These are phyloP conservation scores for Onychomys leucogaster DNA, from an alignment of 2,797 vertebrate species.

Conservation along the genomic window DNA sequence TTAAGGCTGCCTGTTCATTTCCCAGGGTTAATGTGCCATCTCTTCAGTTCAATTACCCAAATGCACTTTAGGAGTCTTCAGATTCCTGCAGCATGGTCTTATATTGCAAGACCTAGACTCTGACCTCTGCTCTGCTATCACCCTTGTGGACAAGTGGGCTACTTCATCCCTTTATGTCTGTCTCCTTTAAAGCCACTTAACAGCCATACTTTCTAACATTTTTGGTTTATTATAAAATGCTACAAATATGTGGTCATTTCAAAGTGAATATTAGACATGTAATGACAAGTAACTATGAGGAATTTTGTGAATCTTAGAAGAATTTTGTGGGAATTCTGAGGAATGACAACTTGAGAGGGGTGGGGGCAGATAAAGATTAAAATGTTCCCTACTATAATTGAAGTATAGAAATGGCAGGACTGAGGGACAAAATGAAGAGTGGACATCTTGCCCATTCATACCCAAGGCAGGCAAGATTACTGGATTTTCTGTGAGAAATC, in stretches of 20 bases:
- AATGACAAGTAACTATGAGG: not conserved
- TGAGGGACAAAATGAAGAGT: not conserved
- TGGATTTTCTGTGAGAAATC: not conserved
- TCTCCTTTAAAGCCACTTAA: not conserved
- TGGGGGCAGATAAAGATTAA: not conserved
- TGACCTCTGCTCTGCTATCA: not conserved
- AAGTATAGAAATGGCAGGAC: not conserved
- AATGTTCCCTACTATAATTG: not conserved
- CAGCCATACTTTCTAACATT: not conserved
- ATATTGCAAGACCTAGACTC: not conserved
- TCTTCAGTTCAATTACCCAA: slow-evolving; percentile 62
- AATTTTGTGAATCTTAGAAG: not conserved
- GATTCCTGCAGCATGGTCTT: slow-evolving; percentile 50
- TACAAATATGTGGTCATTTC: not conserved
- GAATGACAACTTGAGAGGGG: not conserved
- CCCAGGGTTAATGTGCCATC: slow-evolving; percentile 17
- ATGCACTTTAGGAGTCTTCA: slow-evolving; percentile 8
- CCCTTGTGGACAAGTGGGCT: not conserved
- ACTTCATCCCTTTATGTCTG: not conserved
- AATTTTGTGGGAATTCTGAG: not conserved
- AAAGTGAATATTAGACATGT: not conserved
- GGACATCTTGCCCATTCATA: not conserved
- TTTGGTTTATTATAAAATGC: not conserved
- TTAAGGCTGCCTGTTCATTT: slow-evolving; percentile 9
- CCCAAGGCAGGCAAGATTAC: not conserved